These are phyloP conservation scores for Apaloderma vittatum DNA, from an alignment of 2,113 vertebrate species.

Conservation along the genomic window DNA sequence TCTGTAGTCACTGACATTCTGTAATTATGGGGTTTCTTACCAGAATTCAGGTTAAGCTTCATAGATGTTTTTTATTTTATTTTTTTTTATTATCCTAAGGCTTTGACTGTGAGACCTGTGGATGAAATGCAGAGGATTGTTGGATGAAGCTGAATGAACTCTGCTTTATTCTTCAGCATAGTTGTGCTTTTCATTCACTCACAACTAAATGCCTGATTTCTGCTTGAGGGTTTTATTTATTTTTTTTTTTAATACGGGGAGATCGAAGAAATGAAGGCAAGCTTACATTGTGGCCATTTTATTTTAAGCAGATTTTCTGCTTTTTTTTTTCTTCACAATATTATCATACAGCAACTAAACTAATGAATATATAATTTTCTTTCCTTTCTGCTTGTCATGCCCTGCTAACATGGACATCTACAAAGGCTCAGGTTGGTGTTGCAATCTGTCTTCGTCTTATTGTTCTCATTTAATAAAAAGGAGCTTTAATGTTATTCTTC, in stretches of 20 bases:
- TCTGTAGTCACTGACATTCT: background rate
- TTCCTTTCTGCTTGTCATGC: constrained; percentile 91
- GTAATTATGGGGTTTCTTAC: background rate
- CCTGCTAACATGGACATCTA: constrained; percentile 96
- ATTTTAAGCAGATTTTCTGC: constrained; percentile 67
- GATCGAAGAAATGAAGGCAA: constrained; percentile 27
- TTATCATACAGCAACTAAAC: constrained; percentile 79
- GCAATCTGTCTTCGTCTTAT: constrained; percentile 85
- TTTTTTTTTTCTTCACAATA: constrained; percentile 51
- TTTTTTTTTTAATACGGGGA: background rate
- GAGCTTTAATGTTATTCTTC: constrained; percentile 64
- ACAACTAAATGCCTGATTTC: constrained; percentile 16
- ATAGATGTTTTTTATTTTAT: background rate
- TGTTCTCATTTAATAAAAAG: constrained; percentile 77
- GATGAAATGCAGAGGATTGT: background rate
- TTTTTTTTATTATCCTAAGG: background rate
- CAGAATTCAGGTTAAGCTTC: background rate
- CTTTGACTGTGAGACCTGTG: background rate
- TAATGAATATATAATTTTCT: constrained; percentile 95
- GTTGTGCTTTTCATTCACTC: background rate
- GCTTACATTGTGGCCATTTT: constrained; percentile 36
- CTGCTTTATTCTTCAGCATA: background rate
- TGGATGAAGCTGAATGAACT: constrained; percentile 17
- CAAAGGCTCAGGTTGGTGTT: constrained; percentile 98
- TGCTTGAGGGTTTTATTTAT: background rate